These are phyloP conservation scores for Aphyosemion australe DNA, from an alignment of 2,113 vertebrate genomes.

Conservation along the genomic window DNA sequence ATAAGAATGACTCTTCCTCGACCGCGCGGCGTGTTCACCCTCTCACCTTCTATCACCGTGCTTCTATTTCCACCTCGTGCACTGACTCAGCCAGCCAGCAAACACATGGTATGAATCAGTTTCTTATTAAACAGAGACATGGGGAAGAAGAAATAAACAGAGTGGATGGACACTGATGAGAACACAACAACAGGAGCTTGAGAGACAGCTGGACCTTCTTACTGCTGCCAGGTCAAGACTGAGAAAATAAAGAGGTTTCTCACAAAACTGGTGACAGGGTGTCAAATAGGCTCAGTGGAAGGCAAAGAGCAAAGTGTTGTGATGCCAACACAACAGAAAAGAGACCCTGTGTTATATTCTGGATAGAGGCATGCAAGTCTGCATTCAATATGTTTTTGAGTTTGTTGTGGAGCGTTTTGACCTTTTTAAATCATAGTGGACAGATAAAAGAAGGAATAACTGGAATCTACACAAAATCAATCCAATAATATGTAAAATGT, in stretches of 20 bases:
- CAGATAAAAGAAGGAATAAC: too few relatives aligned
- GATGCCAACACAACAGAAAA: background rate
- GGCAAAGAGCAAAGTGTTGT: background rate
- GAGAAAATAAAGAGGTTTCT: constrained; percentile 9
- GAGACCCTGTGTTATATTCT: background rate
- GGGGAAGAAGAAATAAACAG: constrained; percentile 4
- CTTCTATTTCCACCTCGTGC: background rate
- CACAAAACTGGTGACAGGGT: background rate
- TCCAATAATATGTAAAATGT: too few relatives aligned
- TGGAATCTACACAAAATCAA: too few relatives aligned
- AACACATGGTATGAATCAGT: constrained; percentile 29
- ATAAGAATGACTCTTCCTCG: background rate
- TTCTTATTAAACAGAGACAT: constrained; percentile 10
- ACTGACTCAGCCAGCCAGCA: constrained; percentile 2
- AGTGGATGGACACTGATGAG: background rate
- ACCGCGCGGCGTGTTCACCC: background rate
- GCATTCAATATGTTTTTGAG: too few relatives aligned
- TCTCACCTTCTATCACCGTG: background rate
- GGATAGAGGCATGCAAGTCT: background rate
- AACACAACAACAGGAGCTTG: constrained; percentile 5
- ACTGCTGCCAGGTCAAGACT: constrained; percentile 20
- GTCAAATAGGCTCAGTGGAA: background rate
- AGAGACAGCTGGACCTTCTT: constrained; percentile 29
- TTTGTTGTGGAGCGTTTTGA: too few relatives aligned
- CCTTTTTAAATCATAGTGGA: too few relatives aligned